Evolutionary conservation across 1,140 invertebrate species (phyloP).

Genomic region (Thaumetopoea pityocampa): DNA sequence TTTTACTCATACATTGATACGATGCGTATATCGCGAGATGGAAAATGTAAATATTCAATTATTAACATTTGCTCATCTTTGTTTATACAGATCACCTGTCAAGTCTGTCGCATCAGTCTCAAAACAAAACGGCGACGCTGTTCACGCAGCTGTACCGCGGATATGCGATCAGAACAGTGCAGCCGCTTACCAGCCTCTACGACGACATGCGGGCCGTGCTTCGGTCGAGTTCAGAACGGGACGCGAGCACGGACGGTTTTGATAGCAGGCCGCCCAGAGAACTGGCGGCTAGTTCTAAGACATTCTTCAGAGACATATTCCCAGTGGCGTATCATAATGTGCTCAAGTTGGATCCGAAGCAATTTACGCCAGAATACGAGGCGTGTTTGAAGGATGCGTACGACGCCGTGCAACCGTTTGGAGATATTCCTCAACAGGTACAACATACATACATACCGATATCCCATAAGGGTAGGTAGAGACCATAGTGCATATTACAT

Average conservation of each 20-base stretch:
- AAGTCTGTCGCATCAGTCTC: conserved; percentile 82
- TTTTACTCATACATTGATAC: no score
- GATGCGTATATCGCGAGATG: no score
- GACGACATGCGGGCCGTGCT: conserved; percentile 80
- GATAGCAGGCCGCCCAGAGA: conserved; percentile 40
- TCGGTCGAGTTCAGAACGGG: conserved; percentile 33
- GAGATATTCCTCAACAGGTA: conserved; percentile 85
- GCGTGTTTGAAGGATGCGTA: conserved; percentile 85
- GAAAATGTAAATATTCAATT: no score
- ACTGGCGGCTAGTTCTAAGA: conserved; percentile 77
- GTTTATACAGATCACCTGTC: conserved; percentile 83
- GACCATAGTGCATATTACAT: no score
- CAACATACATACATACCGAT: conserved; percentile 12
- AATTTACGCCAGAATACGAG: conserved; percentile 85
- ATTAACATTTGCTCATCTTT: neutral
- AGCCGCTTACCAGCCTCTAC: conserved; percentile 82
- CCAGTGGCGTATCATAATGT: conserved; percentile 88
- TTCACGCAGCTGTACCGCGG: conserved; percentile 86
- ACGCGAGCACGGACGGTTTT: conserved; percentile 29
- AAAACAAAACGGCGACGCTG: conserved; percentile 86
- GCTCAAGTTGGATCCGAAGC: conserved; percentile 69
- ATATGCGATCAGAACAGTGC: conserved; percentile 79
- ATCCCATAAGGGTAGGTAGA: no score
- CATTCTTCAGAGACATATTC: conserved; percentile 90
- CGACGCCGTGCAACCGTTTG: conserved; percentile 87